A percentile compares a stretch with the other conserved stretches of the same genome.
phyloP scores from a whole-genome alignment of 1,140 invertebrate species.

The Phymastichus coffea region DNA sequence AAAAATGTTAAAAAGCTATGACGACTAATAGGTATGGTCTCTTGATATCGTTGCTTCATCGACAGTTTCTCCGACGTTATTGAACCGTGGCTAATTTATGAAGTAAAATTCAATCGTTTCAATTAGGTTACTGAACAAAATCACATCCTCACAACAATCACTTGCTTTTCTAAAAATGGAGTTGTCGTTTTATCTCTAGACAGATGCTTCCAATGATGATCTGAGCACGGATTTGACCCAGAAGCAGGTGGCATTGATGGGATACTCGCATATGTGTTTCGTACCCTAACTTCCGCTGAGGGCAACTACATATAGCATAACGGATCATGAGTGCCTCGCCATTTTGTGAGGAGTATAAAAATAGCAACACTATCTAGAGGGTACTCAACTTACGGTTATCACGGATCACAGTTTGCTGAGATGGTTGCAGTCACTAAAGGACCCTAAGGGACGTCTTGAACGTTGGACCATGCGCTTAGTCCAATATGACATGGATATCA shows the following conservation, averaged over 20 bases:
- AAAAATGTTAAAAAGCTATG: background rate
- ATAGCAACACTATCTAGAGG: background rate
- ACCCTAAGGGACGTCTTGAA: background rate
- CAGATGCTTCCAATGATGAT: background rate
- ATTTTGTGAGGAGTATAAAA: background rate
- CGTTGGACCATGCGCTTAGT: background rate
- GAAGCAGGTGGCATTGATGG: background rate
- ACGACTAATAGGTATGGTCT: background rate
- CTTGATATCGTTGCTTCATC: background rate
- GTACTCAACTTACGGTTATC: background rate
- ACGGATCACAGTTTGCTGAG: background rate
- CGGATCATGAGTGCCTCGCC: too few relatives aligned
- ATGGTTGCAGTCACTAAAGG: background rate
- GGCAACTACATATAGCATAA: background rate
- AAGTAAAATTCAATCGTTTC: background rate
- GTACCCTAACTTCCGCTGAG: background rate
- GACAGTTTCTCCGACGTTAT: background rate
- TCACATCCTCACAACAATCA: too few relatives aligned
- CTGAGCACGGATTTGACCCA: background rate
- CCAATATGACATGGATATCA: too few relatives aligned
- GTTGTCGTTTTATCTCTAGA: background rate
- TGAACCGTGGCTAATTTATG: background rate
- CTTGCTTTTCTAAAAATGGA: too few relatives aligned
- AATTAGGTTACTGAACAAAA: background rate
- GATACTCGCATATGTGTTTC: background rate